A percentile compares a stretch with the other conserved stretches of the same genome.
Evolutionary conservation across 2,113 vertebrate genomes (phyloP).

Genomic region (Sinocyclocheilus anophthalmus): DNA sequence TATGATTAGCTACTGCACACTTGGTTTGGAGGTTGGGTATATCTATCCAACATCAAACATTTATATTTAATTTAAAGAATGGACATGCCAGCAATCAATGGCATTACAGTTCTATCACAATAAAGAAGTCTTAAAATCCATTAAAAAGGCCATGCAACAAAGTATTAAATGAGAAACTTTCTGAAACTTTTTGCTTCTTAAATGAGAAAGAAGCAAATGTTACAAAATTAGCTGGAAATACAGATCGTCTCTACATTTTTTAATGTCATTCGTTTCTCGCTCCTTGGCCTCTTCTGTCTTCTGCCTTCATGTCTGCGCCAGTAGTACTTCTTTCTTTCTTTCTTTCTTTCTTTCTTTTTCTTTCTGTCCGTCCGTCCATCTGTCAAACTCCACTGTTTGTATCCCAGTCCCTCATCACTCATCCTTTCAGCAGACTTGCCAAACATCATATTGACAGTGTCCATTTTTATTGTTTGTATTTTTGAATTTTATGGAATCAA

Average conservation of each 20-base stretch:
- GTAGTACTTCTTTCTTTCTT: background rate
- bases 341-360: background rate
- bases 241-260: slow-evolving; percentile 54
- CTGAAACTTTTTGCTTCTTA: too few relatives aligned
- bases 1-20: background rate
- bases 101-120: background rate
- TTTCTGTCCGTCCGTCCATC: background rate
- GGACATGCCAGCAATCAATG: background rate
- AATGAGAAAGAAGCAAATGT: background rate
- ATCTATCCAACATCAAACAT: background rate
- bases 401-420: slow-evolving; percentile 66
- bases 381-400: slow-evolving; percentile 26
- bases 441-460: slow-evolving; percentile 55
- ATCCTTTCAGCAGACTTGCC: slow-evolving; percentile 81
- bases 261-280: slow-evolving; percentile 51
- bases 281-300: slow-evolving; percentile 48
- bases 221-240: background rate
- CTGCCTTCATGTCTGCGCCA: slow-evolving; percentile 49
- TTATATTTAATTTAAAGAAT: background rate
- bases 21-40: background rate
- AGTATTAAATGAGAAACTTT: background rate
- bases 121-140: background rate
- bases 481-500: background rate
- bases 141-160: slow-evolving; percentile 17
- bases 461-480: background rate